Evolutionary conservation across 2,797 vertebrate species (phyloP).

Genomic region (Notamacropus eugenii): DNA sequence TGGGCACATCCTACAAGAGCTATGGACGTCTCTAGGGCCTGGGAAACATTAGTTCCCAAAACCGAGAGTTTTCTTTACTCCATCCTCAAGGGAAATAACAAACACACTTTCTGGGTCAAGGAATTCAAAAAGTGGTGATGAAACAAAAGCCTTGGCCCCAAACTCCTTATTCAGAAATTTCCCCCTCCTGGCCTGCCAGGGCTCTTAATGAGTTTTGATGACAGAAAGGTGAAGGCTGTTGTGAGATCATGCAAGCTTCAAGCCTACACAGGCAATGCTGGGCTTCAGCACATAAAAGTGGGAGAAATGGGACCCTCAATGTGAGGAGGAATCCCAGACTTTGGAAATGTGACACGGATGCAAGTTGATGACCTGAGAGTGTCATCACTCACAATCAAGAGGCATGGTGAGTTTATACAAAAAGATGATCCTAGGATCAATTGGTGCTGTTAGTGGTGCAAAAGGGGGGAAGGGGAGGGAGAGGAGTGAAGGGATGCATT

Average conservation of each 20-base stretch:
- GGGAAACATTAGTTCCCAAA: no score
- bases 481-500: background rate
- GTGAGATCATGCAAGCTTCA: slow-evolving; percentile 32
- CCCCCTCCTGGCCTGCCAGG: slow-evolving; percentile 3
- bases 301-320: slow-evolving; percentile 27
- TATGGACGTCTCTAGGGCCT: background rate
- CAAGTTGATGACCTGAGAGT: background rate
- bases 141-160: background rate
- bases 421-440: background rate
- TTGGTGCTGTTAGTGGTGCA: background rate
- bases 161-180: slow-evolving; percentile 50
- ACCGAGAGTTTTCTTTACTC: background rate
- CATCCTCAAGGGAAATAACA: background rate
- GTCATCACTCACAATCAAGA: slow-evolving; percentile 13
- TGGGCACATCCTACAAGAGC: background rate
- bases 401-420: background rate
- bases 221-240: slow-evolving; percentile 13
- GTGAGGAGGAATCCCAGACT: background rate
- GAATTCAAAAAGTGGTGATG: background rate
- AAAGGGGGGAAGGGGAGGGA: background rate
- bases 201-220: slow-evolving; percentile 10
- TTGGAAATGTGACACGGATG: background rate
- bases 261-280: background rate
- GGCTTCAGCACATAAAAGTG: slow-evolving; percentile 29
- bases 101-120: background rate